Evolutionary conservation across 1,140 invertebrate genomes (phyloP), one percentile per base, ranked within the genome.

Genomic region (Eupristina koningsbergeri): DNA sequence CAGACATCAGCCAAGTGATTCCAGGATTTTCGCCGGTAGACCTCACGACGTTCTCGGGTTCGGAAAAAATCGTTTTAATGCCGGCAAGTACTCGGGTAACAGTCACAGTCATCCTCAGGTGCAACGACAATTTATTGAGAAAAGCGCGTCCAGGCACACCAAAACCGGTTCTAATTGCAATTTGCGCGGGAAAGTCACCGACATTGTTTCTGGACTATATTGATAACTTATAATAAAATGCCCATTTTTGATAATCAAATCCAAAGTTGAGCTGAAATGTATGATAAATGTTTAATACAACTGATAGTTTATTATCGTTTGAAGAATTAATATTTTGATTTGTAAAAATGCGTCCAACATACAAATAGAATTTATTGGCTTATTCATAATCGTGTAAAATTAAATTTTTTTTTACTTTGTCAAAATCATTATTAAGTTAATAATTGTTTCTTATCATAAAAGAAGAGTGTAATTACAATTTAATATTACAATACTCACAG

Each of bases 31-130:
- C 69, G 88, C 89, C 26, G 89, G 90, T 19, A 89, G 91, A 0
- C 87, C 88, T 9, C 89, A 90, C 84, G 91, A 92, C 53, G 90
- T 90, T 1, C 91, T 93, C 75, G 91, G 91, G 26, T 81, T 92
- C 7, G 88, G 89, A 0, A 92, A 91, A 71, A 91, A 81, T 83
- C 88, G 91, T 0, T 92, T 92, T 45, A 92, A 92, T 53, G 91
- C 91, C 0, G 91, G 92, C 0, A 92, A 91, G 81, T 92, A 92
- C 69, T 92, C 92, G 0, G 92, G 91, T 6, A 89, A 89, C 86
- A 67, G 53, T 45, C 67, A 77, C 58, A 5, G 58, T 5, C 64
- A n/a, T 19, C 39, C 17, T 3, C 80, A 36, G 2, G 50, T 61
- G 17, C 76, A 63, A 15, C 76, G 15, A 1, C 79, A 80, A 11